These are phyloP conservation scores for Dissostichus mawsoni DNA, from an alignment of 2,113 vertebrate species.

Conservation along the genomic window DNA sequence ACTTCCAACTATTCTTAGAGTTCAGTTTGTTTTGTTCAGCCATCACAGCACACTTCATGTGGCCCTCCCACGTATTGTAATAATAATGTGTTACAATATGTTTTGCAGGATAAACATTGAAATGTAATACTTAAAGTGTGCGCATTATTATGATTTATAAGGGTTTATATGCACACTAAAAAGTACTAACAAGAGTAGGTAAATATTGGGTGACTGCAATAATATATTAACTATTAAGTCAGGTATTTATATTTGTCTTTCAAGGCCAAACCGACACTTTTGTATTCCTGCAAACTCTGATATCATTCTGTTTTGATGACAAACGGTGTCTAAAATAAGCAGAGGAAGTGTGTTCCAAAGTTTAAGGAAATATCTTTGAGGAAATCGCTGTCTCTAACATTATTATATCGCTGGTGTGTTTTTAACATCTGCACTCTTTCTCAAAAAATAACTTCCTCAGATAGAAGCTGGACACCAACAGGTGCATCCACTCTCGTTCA, in stretches of 20 bases:
- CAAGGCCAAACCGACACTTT: background rate
- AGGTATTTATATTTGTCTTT: background rate
- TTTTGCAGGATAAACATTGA: background rate
- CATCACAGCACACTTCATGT: background rate
- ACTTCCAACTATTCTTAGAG: constrained; percentile 14
- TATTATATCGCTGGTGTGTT: constrained; percentile 1
- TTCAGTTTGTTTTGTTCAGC: background rate
- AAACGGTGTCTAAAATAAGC: constrained; percentile 26
- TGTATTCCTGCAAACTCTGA: background rate
- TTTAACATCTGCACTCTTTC: constrained; percentile 20
- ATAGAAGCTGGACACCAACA: constrained; percentile 44
- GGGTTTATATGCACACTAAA: background rate
- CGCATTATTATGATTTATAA: background rate
- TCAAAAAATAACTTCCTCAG: constrained; percentile 37
- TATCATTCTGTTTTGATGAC: constrained; percentile 28
- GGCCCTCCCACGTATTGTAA: background rate
- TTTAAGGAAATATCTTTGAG: constrained; percentile 48
- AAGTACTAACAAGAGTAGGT: background rate
- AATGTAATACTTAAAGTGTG: background rate
- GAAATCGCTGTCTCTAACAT: constrained; percentile 18
- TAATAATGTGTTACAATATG: too few species aligned
- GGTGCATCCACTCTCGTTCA: constrained; percentile 65
- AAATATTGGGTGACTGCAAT: background rate
- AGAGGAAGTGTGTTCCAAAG: constrained; percentile 16
- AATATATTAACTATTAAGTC: background rate